These are phyloP conservation scores for Drosophila lutescens DNA, from an alignment of 2,888 invertebrate genomes.

Conservation along the genomic window DNA sequence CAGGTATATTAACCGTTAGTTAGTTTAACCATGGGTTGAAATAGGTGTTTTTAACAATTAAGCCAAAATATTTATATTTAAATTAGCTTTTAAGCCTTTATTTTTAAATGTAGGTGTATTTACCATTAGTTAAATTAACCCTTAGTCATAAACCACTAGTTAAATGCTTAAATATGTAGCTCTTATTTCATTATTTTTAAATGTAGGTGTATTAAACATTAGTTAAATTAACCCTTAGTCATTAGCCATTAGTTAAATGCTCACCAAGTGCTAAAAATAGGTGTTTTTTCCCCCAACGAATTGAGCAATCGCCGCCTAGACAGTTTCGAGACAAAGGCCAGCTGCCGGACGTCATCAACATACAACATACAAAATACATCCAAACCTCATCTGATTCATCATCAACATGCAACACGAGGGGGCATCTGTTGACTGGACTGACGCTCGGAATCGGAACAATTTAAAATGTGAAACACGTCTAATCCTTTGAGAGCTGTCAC, in stretches of 20 bases:
- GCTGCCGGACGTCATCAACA: slow-evolving; percentile 28
- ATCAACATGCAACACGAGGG: slow-evolving; percentile 8
- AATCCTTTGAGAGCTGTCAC: slow-evolving; percentile 82
- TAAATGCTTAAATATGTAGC: no score
- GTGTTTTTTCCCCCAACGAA: slow-evolving; percentile 46
- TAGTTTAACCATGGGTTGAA: no score
- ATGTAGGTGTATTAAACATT: no score
- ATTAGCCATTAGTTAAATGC: not conserved
- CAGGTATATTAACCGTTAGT: no score
- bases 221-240: no score
- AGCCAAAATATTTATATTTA: no score
- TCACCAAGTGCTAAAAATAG: not conserved
- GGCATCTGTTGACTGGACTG: slow-evolving; percentile 4
- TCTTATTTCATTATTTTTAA: no score
- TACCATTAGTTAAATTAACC: no score
- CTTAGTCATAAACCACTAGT: no score
- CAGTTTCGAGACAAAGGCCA: slow-evolving; percentile 45
- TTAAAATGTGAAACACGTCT: slow-evolving; percentile 82
- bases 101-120: no score
- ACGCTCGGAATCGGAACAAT: slow-evolving; percentile 44
- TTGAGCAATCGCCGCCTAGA: slow-evolving; percentile 53
- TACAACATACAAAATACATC: not conserved
- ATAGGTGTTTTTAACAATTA: no score
- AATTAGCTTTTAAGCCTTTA: no score
- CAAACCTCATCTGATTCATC: slow-evolving; percentile 27